Percentiles rank a stretch among this genome's conserved stretches.
These are phyloP conservation scores for Eublepharis macularius DNA, from an alignment of 2,113 vertebrate species.

Conservation along the genomic window DNA sequence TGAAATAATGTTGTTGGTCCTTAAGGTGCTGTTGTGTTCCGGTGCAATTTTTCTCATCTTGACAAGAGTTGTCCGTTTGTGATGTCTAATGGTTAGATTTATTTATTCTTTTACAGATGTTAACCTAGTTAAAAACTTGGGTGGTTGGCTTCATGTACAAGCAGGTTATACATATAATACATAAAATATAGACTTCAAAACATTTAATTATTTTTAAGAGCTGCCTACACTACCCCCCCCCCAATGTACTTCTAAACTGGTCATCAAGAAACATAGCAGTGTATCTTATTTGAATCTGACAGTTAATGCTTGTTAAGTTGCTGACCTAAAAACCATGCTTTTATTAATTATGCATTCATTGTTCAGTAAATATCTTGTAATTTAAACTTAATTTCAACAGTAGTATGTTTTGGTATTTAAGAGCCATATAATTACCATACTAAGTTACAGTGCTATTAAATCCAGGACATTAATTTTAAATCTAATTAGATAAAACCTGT, in stretches of 20 bases:
- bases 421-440: slow-evolving; percentile 44
- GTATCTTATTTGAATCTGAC: slow-evolving; percentile 32
- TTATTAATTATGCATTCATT: slow-evolving; percentile 22
- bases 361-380: slow-evolving; percentile 25
- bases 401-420: slow-evolving; percentile 40
- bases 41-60: not conserved
- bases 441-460: slow-evolving; percentile 38
- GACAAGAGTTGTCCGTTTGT: not conserved
- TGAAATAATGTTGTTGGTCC: too few relatives aligned
- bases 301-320: slow-evolving; percentile 18
- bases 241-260: not conserved
- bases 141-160: too few relatives aligned
- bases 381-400: slow-evolving; percentile 17
- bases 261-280: not conserved
- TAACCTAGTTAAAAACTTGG: too few relatives aligned
- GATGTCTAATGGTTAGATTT: not conserved
- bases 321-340: not conserved
- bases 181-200: too few relatives aligned
- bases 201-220: not conserved
- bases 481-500: slow-evolving; percentile 20
- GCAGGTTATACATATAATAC: too few relatives aligned
- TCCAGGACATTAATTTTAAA: slow-evolving; percentile 43
- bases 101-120: not conserved
- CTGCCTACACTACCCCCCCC: not conserved
- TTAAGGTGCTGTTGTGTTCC: too few relatives aligned